These are phyloP conservation scores for Drosophila nigrodunni DNA, from an alignment of 1,140 invertebrate species.

Conservation along the genomic window DNA sequence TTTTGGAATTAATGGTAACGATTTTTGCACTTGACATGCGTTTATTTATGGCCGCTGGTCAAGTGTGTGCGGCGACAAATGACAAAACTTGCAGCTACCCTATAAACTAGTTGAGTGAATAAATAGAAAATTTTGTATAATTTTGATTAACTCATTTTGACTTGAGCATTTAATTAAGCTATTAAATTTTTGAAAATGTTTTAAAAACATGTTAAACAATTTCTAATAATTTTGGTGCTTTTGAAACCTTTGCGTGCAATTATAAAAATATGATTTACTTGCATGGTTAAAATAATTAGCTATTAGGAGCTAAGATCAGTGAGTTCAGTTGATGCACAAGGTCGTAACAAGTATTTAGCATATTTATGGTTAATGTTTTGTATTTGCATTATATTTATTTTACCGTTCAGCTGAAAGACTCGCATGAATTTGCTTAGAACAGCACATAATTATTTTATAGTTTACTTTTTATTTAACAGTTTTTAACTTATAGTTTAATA, in stretches of 20 bases:
- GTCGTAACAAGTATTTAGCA: neutral
- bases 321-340: neutral
- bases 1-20: constrained; percentile 18
- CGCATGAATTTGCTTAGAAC: constrained; percentile 2
- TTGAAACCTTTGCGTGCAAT: too few relatives aligned
- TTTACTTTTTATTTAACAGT: constrained; percentile 10
- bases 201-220: too few relatives aligned
- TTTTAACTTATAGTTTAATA: constrained; percentile 10
- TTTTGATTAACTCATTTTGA: too few relatives aligned
- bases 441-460: constrained; percentile 5
- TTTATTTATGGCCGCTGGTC: constrained; percentile 4
- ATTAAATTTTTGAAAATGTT: too few relatives aligned
- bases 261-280: too few relatives aligned
- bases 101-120: neutral
- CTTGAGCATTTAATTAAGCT: too few relatives aligned
- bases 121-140: too few relatives aligned
- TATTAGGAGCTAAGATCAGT: neutral
- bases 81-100: neutral
- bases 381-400: too few relatives aligned
- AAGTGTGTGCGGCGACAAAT: neutral
- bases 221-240: too few relatives aligned
- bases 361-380: neutral
- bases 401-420: too few relatives aligned
- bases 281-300: too few relatives aligned
- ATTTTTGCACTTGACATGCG: constrained; percentile 27